phyloP scores from a whole-genome alignment of 1,140 invertebrate species.

The Paraescarpia echinospica region DNA sequence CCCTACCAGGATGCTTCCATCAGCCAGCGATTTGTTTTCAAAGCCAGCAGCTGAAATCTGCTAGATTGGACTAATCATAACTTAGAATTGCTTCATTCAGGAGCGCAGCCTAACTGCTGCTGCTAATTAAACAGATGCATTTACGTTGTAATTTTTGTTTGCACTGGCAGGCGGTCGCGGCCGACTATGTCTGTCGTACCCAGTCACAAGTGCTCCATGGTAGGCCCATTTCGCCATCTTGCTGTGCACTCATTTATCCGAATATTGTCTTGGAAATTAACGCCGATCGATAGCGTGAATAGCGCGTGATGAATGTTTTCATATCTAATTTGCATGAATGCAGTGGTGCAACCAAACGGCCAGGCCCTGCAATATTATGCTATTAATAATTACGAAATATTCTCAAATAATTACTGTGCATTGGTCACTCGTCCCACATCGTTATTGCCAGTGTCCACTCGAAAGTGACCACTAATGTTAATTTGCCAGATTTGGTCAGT shows the following conservation, averaged over 20 bases:
- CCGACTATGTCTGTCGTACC: background rate
- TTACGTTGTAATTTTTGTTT: background rate
- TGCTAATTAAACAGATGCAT: slow-evolving; percentile 1
- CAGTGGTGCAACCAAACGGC: background rate
- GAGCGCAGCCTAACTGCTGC: background rate
- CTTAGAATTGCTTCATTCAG: slow-evolving; percentile 1
- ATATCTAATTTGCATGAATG: background rate
- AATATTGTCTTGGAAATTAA: background rate
- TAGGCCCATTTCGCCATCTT: background rate
- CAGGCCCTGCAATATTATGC: background rate
- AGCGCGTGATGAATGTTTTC: background rate
- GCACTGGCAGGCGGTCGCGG: background rate
- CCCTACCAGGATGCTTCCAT: background rate
- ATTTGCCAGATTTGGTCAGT: background rate
- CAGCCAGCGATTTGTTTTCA: background rate
- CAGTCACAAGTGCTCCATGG: background rate
- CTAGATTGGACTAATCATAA: slow-evolving; percentile 6
- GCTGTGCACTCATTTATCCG: background rate
- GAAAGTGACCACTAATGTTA: slow-evolving; percentile 5
- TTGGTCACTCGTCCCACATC: background rate
- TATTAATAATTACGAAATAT: background rate
- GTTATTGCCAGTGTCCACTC: background rate
- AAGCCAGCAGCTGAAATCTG: background rate
- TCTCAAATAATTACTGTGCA: background rate
- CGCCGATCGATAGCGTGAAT: background rate